phyloP scores from a whole-genome alignment of 2,113 vertebrate genomes.

The Excalfactoria chinensis region DNA sequence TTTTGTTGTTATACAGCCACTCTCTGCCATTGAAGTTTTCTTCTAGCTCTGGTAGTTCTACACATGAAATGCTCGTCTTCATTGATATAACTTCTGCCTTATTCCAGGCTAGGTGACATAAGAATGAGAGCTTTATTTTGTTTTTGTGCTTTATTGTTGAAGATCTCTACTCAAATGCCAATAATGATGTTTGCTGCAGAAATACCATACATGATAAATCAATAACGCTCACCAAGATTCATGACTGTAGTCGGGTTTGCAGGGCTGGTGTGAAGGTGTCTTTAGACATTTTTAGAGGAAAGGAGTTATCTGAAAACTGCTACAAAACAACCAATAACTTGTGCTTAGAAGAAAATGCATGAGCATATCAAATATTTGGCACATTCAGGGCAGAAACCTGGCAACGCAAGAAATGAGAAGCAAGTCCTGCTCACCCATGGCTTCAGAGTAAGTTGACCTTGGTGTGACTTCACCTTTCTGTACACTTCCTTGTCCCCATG shows the following conservation, averaged over 20 bases:
- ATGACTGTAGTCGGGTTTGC: not conserved
- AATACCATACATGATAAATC: not conserved
- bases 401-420: not conserved
- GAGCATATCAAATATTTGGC: not conserved
- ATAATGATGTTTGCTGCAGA: not conserved
- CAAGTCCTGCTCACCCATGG: not conserved
- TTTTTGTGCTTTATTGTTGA: not conserved
- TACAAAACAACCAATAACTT: not conserved
- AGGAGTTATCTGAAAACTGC: not conserved
- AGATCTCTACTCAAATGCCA: not conserved
- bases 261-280: not conserved
- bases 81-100: not conserved
- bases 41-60: not conserved
- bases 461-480: not conserved
- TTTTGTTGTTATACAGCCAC: not conserved
- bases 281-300: not conserved
- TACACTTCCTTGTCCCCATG: not conserved
- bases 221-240: not conserved
- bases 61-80: not conserved
- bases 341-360: constrained; percentile 1
- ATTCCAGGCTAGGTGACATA: not conserved
- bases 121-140: not conserved
- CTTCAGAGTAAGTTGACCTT: not conserved
- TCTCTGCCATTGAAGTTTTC: not conserved
- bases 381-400: not conserved